phyloP scores from a whole-genome alignment of 1,140 invertebrate genomes.

The Armadillidium nasatum region DNA sequence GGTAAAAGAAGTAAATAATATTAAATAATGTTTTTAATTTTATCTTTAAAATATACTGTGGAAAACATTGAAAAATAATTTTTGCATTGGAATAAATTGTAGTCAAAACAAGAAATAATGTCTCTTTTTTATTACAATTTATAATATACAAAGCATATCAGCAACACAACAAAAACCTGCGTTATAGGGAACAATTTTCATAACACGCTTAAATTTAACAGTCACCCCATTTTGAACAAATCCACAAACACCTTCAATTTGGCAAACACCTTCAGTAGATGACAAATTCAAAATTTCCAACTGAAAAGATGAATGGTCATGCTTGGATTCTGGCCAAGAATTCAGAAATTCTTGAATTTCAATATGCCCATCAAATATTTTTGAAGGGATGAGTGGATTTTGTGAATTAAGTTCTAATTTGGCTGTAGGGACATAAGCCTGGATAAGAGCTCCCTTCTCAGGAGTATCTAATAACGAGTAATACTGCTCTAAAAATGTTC shows the following conservation, averaged over 20 bases:
- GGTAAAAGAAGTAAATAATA: too few relatives aligned
- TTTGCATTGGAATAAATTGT: too few relatives aligned
- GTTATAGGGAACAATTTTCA: background rate
- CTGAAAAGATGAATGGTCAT: background rate
- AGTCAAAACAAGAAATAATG: too few relatives aligned
- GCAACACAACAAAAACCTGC: background rate
- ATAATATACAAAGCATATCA: background rate
- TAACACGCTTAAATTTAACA: background rate
- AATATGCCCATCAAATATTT: background rate
- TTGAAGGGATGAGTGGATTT: background rate
- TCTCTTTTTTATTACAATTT: too few relatives aligned
- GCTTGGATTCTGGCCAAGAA: background rate
- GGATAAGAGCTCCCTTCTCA: background rate
- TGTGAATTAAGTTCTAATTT: background rate
- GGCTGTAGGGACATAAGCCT: background rate
- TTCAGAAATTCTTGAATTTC: background rate
- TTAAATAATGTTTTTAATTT: too few relatives aligned
- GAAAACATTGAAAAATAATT: too few relatives aligned
- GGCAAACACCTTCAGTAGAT: background rate
- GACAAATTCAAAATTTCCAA: constrained; percentile 1
- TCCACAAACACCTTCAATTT: background rate
- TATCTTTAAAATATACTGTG: too few relatives aligned
- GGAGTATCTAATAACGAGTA: background rate
- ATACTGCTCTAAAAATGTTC: background rate
- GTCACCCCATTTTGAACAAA: background rate